Percentiles rank a stretch among this genome's conserved stretches.
Conservation (phyloP, 1,140 invertebrate species). For the Branchinecta lynchi region DNA sequence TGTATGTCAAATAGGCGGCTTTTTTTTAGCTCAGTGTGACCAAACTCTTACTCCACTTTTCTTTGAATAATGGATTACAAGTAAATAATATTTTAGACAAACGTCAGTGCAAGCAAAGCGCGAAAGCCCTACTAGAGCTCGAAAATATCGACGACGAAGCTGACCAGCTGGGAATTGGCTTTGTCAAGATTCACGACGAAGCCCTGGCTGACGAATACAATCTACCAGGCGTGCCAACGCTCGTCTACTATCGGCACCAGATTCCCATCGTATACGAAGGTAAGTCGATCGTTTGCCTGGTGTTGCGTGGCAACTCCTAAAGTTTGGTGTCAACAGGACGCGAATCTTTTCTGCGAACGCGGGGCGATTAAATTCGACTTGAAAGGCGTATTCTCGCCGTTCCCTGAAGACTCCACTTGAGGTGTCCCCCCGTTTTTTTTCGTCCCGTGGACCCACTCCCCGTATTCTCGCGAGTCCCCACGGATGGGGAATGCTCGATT, state of each 20-base stretch:
- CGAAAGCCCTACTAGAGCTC: conserved; percentile 63
- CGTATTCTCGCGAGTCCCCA: too few species aligned
- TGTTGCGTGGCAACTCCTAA: too few species aligned
- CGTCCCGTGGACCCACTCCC: too few species aligned
- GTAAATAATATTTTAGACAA: conserved; percentile 46
- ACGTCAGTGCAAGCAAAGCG: conserved; percentile 77
- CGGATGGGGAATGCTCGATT: too few species aligned
- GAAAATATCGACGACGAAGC: conserved; percentile 92
- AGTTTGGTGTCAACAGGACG: too few species aligned
- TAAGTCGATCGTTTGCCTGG: conserved; percentile 34
- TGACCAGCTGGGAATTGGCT: conserved; percentile 83
- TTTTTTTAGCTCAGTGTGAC: not conserved
- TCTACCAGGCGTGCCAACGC: conserved; percentile 63
- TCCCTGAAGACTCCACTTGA: too few species aligned
- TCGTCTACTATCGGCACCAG: conserved; percentile 85
- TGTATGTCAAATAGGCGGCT: not conserved
- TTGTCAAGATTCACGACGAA: conserved; percentile 86
- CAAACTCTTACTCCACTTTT: not conserved
- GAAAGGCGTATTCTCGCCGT: too few species aligned
- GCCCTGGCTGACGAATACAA: conserved; percentile 80
- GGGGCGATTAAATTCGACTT: too few species aligned
- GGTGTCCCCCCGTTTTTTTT: too few species aligned
- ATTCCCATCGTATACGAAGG: conserved; percentile 88
- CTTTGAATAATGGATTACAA: too few species aligned
- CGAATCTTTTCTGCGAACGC: too few species aligned